phyloP scores from a whole-genome alignment of 2,888 invertebrate species.

The Strigamia crassipes region DNA sequence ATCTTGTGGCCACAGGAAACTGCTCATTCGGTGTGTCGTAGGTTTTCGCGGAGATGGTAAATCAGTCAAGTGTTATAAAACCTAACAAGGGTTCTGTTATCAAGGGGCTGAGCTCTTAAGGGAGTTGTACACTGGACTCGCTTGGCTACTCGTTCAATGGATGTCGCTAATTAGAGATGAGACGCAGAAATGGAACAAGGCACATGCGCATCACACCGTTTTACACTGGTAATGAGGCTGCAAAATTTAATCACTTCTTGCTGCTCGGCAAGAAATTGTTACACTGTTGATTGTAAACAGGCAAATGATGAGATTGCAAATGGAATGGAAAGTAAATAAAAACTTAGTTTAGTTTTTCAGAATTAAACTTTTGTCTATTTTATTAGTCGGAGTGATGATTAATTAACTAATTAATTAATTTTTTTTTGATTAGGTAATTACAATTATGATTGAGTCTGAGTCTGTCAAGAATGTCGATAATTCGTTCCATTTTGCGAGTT shows the following conservation, averaged over 20 bases:
- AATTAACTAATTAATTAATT: too few species aligned
- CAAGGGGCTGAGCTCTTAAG: neutral
- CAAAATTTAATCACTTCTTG: neutral
- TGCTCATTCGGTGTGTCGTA: constrained; percentile 10
- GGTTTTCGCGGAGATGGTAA: constrained; percentile 2
- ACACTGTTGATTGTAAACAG: neutral
- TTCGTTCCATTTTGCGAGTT: too few species aligned
- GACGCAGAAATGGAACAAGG: constrained; percentile 3
- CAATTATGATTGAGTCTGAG: too few species aligned
- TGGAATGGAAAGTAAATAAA: too few species aligned
- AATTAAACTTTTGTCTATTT: too few species aligned
- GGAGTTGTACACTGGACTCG: neutral
- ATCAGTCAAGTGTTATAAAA: constrained; percentile 10
- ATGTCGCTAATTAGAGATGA: constrained; percentile 10
- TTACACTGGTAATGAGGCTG: constrained; percentile 10
- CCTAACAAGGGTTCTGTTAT: constrained; percentile 3
- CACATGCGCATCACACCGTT: neutral
- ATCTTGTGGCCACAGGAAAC: neutral
- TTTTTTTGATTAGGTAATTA: too few species aligned
- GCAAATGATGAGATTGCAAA: too few species aligned
- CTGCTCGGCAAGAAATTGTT: neutral
- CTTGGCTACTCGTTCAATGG: constrained; percentile 10
- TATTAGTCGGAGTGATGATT: too few species aligned
- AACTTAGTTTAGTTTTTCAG: too few species aligned
- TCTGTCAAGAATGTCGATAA: too few species aligned